Evolutionary conservation across 35 echinoderm and acorn worm species (phyloP).

Genomic region (Apostichopus japonicus): DNA sequence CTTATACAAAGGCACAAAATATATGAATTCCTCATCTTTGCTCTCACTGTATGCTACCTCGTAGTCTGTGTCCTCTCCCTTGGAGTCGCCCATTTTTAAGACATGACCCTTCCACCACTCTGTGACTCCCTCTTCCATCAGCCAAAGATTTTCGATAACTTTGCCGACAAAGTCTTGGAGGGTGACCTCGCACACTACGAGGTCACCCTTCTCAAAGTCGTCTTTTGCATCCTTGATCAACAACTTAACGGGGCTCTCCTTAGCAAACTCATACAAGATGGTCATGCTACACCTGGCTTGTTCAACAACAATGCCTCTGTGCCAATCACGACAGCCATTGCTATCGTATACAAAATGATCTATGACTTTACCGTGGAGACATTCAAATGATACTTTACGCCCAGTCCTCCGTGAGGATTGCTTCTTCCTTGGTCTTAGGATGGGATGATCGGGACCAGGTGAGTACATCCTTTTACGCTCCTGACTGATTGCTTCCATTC

Average conservation of each 20-base stretch:
- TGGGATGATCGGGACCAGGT: slow-evolving; percentile 4
- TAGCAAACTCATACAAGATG: slow-evolving; percentile 52
- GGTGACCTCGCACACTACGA: slow-evolving; percentile 46
- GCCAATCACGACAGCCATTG: slow-evolving; percentile 41
- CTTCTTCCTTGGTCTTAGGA: slow-evolving; percentile 37
- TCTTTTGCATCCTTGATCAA: slow-evolving; percentile 20
- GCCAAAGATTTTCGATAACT: slow-evolving; percentile 55
- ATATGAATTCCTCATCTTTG: slow-evolving; percentile 43
- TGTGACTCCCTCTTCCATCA: slow-evolving; percentile 39
- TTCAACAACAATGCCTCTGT: slow-evolving; percentile 24
- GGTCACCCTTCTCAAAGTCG: slow-evolving; percentile 49
- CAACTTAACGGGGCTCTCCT: slow-evolving; percentile 25
- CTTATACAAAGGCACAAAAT: slow-evolving; percentile 52
- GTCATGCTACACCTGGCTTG: not conserved
- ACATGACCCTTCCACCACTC: slow-evolving; percentile 57
- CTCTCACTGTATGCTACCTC: slow-evolving; percentile 41
- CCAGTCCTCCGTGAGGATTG: not conserved
- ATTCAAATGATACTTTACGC: slow-evolving; percentile 33
- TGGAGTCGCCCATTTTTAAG: not conserved
- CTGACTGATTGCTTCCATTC: not conserved
- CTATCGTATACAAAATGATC: slow-evolving; percentile 48
- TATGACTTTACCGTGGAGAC: slow-evolving; percentile 32
- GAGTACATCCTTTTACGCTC: slow-evolving; percentile 31
- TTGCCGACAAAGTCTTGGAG: slow-evolving; percentile 41
- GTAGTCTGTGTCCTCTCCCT: slow-evolving; percentile 48